Evolutionary conservation across 2,888 invertebrate genomes (phyloP), one percentile per base, ranked within the genome.

Genomic region (Epinotia demarniana): DNA sequence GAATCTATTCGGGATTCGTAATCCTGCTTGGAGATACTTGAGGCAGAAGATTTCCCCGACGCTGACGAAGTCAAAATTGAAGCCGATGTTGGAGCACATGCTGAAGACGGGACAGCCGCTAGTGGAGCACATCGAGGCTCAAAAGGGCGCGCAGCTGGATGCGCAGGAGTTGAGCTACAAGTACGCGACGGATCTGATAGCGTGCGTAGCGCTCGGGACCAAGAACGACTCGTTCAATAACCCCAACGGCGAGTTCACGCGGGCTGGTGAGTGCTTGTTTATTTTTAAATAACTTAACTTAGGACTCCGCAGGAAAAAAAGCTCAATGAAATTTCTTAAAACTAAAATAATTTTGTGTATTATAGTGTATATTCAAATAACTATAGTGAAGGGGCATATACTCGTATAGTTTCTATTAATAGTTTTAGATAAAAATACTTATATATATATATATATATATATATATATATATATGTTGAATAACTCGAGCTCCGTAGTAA

Each of bases 11-110:
- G 83, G 81, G 3, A 8, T 83, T 19, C 80, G 78, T 63, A 81
- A 82, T 39, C 83, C 83, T 0, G 79, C 79, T 2, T 84, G 83
- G 83, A 80, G 73, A 33, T 82, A 82, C 64, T 63, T 84, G 60
- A 81, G 83, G 39, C 79, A 66, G 19, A 83, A 79, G 69, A 81
- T 83, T 3, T 76, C 77, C 2, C 81, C 83, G 3, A 81, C 81
- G 0, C 72, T 82, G 0, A 78, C 79, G 0, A 67, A 55, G 27
- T 55, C 70, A 0, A 82, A 81, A 53, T 23, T 82, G 49, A 81
- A 79, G 63, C 78, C 79, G 55, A 81, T 82, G 80, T 66, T 83
- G 2, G 79, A 81, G 0, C 55, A 81, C 18, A 81, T 83, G 81
- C 68, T 81, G 67, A 80, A 82, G 18, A 80, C 80, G 23, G 81